Evolutionary conservation across 2,888 invertebrate genomes (phyloP), one percentile per base, ranked within the genome.

Genomic region (Schizaphis graminum): DNA sequence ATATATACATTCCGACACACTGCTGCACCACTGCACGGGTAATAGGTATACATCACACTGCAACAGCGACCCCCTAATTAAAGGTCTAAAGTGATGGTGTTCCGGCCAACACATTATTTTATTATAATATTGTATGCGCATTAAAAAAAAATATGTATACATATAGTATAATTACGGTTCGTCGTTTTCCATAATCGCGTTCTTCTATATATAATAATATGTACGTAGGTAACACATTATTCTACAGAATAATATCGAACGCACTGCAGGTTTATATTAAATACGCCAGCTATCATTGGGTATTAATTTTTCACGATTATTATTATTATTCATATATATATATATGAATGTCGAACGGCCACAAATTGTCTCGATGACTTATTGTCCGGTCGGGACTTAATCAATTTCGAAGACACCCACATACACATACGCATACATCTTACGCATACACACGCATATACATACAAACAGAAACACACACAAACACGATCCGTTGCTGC

Each of bases 301-400:
- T 5, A 89, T 57, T 89, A 41, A 89, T 89, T 89, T 89, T 89
- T 89, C 89, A 89, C 41, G 41, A 89, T 41, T 89, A 89, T 56
- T 56, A 41, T 88, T 56, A 44, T 85, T 44, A 85, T 85, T 87
- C 7, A 11, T 85, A 28, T 44, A 44, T 47, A 41, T 13, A 49
- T 53, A 61, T 61, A 47, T 28, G 44, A n/a, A 28, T 7, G 35
- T 41, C 11, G 13, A 41, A 49, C 77, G 53, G 49, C 49, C 91
- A 89, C 89, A 89, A 61, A 89, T 89, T 61, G 44, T 89, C 57
- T 28, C 28, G 89, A 61, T 57, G 57, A 89, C 89, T 89, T 89
- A 89, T 89, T 28, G 57, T 28, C 35, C 49, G 35, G 47, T 41
- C 24, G 49, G 49, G 57, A 44, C 57, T 49, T 53, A 91, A 91